Evolutionary conservation across 2,888 invertebrate genomes (phyloP), one percentile per base, ranked within the genome.

Genomic region (Netelia fuscicornis): DNA sequence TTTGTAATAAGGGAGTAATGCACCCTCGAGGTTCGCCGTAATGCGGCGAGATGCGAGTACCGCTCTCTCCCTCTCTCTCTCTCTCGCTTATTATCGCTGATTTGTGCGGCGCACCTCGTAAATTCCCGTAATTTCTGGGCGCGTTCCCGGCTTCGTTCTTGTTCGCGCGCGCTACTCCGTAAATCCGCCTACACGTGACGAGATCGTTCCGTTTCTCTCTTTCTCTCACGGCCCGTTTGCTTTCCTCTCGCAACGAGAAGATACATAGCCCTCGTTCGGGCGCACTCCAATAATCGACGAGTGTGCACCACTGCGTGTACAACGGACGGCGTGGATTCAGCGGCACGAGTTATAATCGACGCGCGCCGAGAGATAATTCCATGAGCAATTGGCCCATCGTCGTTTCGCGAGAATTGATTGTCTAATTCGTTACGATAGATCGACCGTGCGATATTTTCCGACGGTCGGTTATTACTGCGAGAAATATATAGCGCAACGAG

Each of bases 121-220:
- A 81, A 81, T 76, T 76, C 76, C 42, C 76, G 70, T 71, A 81
- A 76, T 81, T 81, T 81, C 76, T 81, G 81, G 70, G 81, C 70
- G 70, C 81, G 75, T 68, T 75, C 52, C 37, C 75, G 30, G 58
- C 68, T 68, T 10, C 67, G 64, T n/a, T 64, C 64, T 70, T 64
- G 70, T 76, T 70, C 70, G 62, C 70, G 81, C 70, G 76, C 76
- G 81, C 81, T 64, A 76, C 81, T 81, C 81, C 81, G 81, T 81
- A 81, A 81, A 81, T 81, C 81, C 81, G 81, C 81, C 81, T 76
- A 81, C 81, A 62, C 81, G 62, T 54, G 62, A 81, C 75, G 30
- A 77, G 77, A 68, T 54, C 17, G 56, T 54, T 17, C 60, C 56
- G 23, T 62, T 44, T 81, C 67, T 10, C 58, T 81, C 67, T 10